Percentiles rank a stretch among this genome's conserved stretches.
Conservation (phyloP, 2,888 invertebrate genomes). For the Mythimna impura region DNA sequence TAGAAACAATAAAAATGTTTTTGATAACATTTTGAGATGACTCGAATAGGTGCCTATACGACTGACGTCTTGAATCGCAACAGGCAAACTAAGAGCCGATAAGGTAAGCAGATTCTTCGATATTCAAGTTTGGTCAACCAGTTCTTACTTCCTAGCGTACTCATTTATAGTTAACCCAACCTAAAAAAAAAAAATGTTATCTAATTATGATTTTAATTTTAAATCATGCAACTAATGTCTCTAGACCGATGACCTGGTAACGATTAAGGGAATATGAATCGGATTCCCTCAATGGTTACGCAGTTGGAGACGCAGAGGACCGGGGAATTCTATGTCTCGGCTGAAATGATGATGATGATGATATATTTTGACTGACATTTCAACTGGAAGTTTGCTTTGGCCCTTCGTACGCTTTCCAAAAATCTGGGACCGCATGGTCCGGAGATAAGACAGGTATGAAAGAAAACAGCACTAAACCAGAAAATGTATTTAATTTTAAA, state of each 20-base stretch:
- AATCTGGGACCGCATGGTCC: neutral
- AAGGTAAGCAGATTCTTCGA: too few species aligned
- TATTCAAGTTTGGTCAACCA: neutral
- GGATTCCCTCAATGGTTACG: too few species aligned
- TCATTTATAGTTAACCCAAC: too few species aligned
- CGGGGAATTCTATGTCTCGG: too few species aligned
- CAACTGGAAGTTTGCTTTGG: neutral
- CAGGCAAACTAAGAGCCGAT: neutral
- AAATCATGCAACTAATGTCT: too few species aligned
- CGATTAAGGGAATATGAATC: too few species aligned
- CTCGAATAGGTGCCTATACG: neutral
- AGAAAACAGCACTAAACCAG: neutral
- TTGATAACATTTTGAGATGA: conserved; percentile 38
- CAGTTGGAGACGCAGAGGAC: too few species aligned
- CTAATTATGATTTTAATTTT: too few species aligned
- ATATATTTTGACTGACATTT: too few species aligned
- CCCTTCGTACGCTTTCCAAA: neutral
- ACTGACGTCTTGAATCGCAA: neutral
- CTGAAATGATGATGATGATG: too few species aligned
- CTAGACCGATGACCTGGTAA: too few species aligned
- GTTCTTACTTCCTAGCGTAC: neutral
- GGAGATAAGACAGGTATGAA: neutral
- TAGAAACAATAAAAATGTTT: conserved; percentile 41
- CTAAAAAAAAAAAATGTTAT: too few species aligned
- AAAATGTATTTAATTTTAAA: neutral